phyloP scores from a whole-genome alignment of 1,140 invertebrate genomes.

The Cydia splendana region DNA sequence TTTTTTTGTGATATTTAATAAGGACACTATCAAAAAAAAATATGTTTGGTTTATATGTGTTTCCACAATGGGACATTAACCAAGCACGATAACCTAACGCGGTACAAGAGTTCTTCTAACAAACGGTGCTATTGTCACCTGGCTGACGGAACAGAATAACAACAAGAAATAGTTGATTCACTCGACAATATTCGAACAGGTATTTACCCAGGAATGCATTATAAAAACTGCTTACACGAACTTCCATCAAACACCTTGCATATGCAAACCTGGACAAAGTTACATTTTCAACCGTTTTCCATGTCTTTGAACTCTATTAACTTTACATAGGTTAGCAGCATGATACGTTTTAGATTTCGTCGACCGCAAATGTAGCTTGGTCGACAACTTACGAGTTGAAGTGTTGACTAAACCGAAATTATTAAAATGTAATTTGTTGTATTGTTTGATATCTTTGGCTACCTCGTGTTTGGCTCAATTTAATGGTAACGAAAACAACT shows the following conservation, averaged over 20 bases:
- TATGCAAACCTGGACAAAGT: conserved; percentile 1
- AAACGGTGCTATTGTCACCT: no score
- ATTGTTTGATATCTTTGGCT: background rate
- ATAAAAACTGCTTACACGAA: conserved; percentile 1
- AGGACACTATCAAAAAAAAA: no score
- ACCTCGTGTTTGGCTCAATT: background rate
- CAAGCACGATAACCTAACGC: no score
- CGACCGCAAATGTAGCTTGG: background rate
- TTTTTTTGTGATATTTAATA: no score
- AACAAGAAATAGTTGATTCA: no score
- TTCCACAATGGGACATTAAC: no score
- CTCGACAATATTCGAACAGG: background rate
- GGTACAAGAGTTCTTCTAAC: no score
- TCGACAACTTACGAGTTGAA: background rate
- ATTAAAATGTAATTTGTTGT: background rate
- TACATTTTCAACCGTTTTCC: background rate
- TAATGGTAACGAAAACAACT: background rate
- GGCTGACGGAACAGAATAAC: no score
- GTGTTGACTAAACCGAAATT: conserved; percentile 2
- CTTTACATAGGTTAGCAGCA: background rate
- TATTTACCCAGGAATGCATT: conserved; percentile 19
- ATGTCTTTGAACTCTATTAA: background rate
- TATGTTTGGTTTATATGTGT: no score
- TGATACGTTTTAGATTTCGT: background rate
- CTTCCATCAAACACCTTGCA: background rate